These are phyloP conservation scores for Brotula barbata DNA, from an alignment of 2,797 vertebrate species.

Conservation along the genomic window DNA sequence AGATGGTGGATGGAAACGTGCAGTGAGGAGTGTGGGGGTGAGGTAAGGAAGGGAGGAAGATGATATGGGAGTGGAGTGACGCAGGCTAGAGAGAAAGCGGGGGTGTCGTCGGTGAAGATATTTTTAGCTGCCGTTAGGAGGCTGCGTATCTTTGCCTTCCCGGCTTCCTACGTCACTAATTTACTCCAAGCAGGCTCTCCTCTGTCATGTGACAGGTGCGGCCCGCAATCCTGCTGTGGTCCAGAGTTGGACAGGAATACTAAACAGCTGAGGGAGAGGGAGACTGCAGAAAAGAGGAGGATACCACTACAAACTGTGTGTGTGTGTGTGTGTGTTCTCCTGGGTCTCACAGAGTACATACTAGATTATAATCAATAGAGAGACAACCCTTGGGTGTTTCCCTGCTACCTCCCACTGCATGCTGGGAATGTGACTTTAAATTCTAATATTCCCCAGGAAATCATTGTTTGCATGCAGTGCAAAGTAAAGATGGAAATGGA, in stretches of 20 bases:
- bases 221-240: slow-evolving; percentile 32
- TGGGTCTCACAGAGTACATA: no score
- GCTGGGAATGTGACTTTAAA: no score
- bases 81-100: slow-evolving; percentile 56
- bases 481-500: no score
- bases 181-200: slow-evolving; percentile 49
- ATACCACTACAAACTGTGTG: slow-evolving; percentile 1
- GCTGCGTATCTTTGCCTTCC: slow-evolving; percentile 53
- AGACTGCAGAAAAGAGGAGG: slow-evolving; percentile 38
- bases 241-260: slow-evolving; percentile 49
- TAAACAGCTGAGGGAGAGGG: slow-evolving; percentile 41
- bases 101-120: slow-evolving; percentile 63
- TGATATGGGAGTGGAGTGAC: slow-evolving; percentile 58
- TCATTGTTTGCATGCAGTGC: no score
- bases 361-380: no score
- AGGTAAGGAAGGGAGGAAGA: slow-evolving; percentile 33
- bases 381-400: no score
- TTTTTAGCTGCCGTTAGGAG: slow-evolving; percentile 64
- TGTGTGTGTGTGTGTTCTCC: slow-evolving; percentile 7
- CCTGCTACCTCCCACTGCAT: no score
- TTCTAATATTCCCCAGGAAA: no score
- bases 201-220: slow-evolving; percentile 58
- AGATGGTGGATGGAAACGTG: slow-evolving; percentile 19
- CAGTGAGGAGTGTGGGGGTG: slow-evolving; percentile 25
- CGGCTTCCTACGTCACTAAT: slow-evolving; percentile 59